Base-by-base conservation (phyloP, 2,113 vertebrate genomes). In the Lepus europaeus region DNA sequence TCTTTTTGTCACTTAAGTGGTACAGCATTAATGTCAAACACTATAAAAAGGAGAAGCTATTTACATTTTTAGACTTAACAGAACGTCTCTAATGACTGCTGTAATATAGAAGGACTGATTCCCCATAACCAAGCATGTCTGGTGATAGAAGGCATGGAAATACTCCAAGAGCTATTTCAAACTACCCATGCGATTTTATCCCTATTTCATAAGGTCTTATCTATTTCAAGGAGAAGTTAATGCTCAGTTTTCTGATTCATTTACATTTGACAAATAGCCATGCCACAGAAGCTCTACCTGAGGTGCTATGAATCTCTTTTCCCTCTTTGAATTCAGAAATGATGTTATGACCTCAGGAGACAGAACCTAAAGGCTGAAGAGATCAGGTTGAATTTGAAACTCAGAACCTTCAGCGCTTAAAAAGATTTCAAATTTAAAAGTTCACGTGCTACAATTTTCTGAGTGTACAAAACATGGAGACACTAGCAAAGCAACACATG, bases 221-320 rank as follows among this genome's bases (percentile, higher is more conserved):
- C 94, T 96, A 89, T 88, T 95, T 96, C 96, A 97, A 96, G 91
- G 95, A 97, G 97, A 95, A 84, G 80, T 91, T 96, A 96, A 95
- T 96, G 91, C 86, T 92, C 5, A 1, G 95, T 96, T 96, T 97
- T 97, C 95, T 88, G 95, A 97, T 93, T 96, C 96, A 96, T 97
- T 97, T 96, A 94, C 89, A 85, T 91, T 83, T 89, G 87, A 95
- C 4, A n/a, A 68, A 59, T 17, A 1, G 78, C 74, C 88, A 74
- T 73, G 61, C 72, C 89, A 94, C 81, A 93, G 77, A 96, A 95
- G 89, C 64, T 80, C 89, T 93, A 36, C 89, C 78, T 93, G 86
- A 96, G 91, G 68, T 89, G 66, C 27, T 51, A 23, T 45, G 78
- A 93, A 87, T 94, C 76, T 94, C 39, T 78, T 92, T 93, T 31